These are phyloP conservation scores for Myrmecobius fasciatus DNA, from an alignment of 2,113 vertebrate species.

Conservation along the genomic window DNA sequence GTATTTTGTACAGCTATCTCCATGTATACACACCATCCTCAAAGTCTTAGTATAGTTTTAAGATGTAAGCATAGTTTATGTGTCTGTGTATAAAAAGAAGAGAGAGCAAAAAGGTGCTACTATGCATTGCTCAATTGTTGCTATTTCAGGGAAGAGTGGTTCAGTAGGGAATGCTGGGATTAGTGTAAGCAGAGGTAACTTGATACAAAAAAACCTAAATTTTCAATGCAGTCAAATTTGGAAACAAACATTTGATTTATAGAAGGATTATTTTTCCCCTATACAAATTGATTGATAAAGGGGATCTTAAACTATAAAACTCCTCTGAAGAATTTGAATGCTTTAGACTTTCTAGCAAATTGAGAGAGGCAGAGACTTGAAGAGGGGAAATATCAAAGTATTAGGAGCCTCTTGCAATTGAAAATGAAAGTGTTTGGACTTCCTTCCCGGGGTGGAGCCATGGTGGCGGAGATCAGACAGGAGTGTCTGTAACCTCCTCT, in stretches of 20 bases:
- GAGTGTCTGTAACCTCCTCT: too few species aligned
- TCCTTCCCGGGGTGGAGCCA: too few species aligned
- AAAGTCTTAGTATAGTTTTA: neutral
- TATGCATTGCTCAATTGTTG: neutral
- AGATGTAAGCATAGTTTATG: neutral
- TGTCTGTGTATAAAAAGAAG: neutral
- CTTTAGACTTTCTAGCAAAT: neutral
- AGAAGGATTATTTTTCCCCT: conserved; percentile 7
- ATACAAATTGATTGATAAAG: conserved; percentile 29
- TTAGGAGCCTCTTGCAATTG: neutral
- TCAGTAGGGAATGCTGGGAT: neutral
- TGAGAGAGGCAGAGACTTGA: neutral
- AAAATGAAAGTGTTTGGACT: neutral
- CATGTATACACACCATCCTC: neutral
- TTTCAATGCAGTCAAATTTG: neutral
- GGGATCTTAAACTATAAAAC: neutral
- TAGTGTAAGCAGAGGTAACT: neutral
- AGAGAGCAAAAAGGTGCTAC: conserved; percentile 8
- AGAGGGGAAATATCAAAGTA: neutral
- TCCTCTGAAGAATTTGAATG: neutral
- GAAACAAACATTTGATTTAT: neutral
- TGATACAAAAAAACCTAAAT: neutral
- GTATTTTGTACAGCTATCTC: neutral
- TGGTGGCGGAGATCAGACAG: too few species aligned
- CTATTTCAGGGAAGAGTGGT: neutral